Conservation (phyloP, 2,113 vertebrate genomes). For the Laterallus jamaicensis region DNA sequence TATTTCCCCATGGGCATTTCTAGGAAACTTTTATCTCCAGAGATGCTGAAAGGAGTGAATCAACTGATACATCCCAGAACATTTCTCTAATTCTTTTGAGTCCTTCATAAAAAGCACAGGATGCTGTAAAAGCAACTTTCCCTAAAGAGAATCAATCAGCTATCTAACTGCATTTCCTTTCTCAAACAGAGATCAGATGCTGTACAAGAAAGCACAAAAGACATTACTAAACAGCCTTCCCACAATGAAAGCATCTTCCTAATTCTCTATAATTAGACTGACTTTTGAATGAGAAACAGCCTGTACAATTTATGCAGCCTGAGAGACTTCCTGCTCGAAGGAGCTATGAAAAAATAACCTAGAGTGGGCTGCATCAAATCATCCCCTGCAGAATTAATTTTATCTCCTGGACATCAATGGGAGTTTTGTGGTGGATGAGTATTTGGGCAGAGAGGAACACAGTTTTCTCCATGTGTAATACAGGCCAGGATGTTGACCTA, state of each 20-base stretch:
- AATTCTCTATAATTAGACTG: conserved; percentile 65
- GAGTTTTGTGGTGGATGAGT: not conserved
- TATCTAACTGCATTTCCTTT: conserved; percentile 45
- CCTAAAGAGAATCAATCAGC: conserved; percentile 32
- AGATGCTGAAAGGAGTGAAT: conserved; percentile 17
- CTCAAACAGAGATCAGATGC: conserved; percentile 51
- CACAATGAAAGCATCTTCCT: conserved; percentile 54
- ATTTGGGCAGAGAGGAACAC: not conserved
- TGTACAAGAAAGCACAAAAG: conserved; percentile 42
- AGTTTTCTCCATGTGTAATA: not conserved
- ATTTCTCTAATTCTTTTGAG: conserved; percentile 12
- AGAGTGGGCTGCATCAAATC: not conserved
- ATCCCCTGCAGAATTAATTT: not conserved
- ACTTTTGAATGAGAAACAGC: conserved; percentile 62
- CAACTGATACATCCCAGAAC: not conserved
- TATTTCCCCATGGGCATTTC: not conserved
- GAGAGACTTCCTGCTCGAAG: conserved; percentile 40
- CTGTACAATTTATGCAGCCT: conserved; percentile 50
- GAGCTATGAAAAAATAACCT: conserved; percentile 16
- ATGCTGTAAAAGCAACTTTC: conserved; percentile 14
- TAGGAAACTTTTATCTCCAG: conserved; percentile 2
- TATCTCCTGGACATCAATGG: not conserved
- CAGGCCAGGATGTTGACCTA: not conserved
- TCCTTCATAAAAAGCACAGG: not conserved
- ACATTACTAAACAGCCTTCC: conserved; percentile 33